Base-by-base conservation (phyloP, 2,888 invertebrate genomes). In the Danaus chrysippus region DNA sequence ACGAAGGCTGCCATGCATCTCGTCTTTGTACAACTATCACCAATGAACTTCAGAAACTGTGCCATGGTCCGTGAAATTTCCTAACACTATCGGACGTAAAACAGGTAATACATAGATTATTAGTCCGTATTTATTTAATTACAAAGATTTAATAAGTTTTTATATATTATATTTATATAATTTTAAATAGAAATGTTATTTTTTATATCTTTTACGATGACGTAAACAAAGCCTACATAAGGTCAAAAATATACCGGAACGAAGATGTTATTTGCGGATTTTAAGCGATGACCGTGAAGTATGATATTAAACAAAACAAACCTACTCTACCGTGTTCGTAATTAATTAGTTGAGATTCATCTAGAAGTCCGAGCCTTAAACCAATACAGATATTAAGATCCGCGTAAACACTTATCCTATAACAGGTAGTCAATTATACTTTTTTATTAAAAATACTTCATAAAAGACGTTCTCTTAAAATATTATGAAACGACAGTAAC, bases 41-140 rank as follows among this genome's bases (percentile, higher is more conserved):
- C 67, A 65, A 63, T 71, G 70, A 70, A 71, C 70, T 70, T 71
- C 70, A 71, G 58, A 57, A 71, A 65, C 55, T 63, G 66, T 68
- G 68, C 65, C 70, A 71, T 46, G 68, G 69, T 64, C 65, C 63
- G 46, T 42, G 23, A 13, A 19, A 62, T 69, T 68, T 64, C 70
- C 62, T 62, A 68, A 66, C 34, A 55, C 44, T 23, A 57, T 11
- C 49, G 17, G 17, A 49, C 15, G 3, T 17, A 17, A 15, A 49
- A 17, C 17, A 15, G 49, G 15, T 15, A 23, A 23, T 23, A 23
- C 6, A 34, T 34, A 34, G 23, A 34, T 34, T 34, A 34, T 34
- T 34, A 34, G 23, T 34, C 23, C 6, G 23, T 34, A 34, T 34
- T 34, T 6, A 6, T 34, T 34, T 34, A 34, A 43, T 43, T 43